Conservation (phyloP, 1,140 invertebrate genomes). For the Saccostrea glomerata region DNA sequence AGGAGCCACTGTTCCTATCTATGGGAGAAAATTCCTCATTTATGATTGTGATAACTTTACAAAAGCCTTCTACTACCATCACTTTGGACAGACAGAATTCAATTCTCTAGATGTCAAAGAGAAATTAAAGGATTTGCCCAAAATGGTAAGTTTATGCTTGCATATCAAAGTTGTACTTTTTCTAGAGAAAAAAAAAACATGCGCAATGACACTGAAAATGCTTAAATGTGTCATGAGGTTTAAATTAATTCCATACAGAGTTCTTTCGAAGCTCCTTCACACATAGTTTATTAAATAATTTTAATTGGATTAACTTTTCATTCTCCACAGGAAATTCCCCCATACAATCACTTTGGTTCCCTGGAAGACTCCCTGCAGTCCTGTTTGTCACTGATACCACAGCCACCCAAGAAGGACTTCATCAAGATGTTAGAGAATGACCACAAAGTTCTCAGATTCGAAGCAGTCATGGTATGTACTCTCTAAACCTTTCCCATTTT, state of each 20-base stretch:
- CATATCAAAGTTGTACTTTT: neutral
- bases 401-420: constrained; percentile 87
- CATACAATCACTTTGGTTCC: constrained; percentile 92
- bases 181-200: no score
- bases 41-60: constrained; percentile 90
- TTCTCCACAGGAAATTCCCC: constrained; percentile 82
- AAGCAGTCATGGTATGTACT: constrained; percentile 78
- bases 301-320: no score
- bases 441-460: constrained; percentile 81
- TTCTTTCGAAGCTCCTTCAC: no score
- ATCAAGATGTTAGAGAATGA: constrained; percentile 90
- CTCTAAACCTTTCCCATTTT: neutral
- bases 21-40: constrained; percentile 88
- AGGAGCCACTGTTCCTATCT: constrained; percentile 88
- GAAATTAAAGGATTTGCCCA: constrained; percentile 68
- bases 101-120: constrained; percentile 74
- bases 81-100: constrained; percentile 80
- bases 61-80: constrained; percentile 88
- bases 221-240: no score
- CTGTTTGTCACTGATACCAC: constrained; percentile 85
- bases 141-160: constrained; percentile 72
- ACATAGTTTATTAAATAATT: no score
- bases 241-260: no score
- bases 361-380: constrained; percentile 88
- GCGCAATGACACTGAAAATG: no score